Conservation (phyloP, 1,140 invertebrate species). For the Rhynchophorus ferrugineus region DNA sequence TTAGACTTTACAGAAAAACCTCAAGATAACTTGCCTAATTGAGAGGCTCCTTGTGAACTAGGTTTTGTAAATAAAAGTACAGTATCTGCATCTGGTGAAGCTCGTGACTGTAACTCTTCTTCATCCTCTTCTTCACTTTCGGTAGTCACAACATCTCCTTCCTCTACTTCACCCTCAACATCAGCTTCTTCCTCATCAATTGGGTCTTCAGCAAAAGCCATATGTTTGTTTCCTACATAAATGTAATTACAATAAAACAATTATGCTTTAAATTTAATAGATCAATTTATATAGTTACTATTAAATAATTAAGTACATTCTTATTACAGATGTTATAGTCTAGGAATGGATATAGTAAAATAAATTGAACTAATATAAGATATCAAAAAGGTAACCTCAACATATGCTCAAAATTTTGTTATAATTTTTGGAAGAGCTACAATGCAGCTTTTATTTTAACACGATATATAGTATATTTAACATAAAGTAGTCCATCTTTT, state of each 20-base stretch:
- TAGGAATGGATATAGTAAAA: background rate
- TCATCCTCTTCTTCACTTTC: constrained; percentile 53
- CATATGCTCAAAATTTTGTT: constrained; percentile 3
- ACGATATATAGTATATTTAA: background rate
- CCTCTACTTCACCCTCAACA: constrained; percentile 56
- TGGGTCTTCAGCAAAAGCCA: constrained; percentile 64
- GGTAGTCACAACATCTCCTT: constrained; percentile 53
- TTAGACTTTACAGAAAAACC: background rate
- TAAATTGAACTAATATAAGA: background rate
- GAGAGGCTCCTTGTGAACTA: constrained; percentile 48
- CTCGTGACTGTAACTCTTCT: constrained; percentile 62
- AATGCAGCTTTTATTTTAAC: background rate
- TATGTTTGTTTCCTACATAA: constrained; percentile 48
- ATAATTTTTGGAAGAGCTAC: background rate
- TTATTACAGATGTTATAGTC: constrained; percentile 1
- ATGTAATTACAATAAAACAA: background rate
- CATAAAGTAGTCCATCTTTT: constrained; percentile 1
- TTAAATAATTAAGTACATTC: constrained; percentile 4
- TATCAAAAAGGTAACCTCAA: constrained; percentile 3
- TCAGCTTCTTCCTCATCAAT: constrained; percentile 71
- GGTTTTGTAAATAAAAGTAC: constrained; percentile 90
- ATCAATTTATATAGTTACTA: background rate
- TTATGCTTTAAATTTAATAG: background rate
- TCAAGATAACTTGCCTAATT: constrained; percentile 46
- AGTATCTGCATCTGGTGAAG: constrained; percentile 89